A percentile compares a stretch with the other conserved stretches of the same genome.
Evolutionary conservation across 2,113 vertebrate genomes (phyloP).

Genomic region (Propithecus coquereli): DNA sequence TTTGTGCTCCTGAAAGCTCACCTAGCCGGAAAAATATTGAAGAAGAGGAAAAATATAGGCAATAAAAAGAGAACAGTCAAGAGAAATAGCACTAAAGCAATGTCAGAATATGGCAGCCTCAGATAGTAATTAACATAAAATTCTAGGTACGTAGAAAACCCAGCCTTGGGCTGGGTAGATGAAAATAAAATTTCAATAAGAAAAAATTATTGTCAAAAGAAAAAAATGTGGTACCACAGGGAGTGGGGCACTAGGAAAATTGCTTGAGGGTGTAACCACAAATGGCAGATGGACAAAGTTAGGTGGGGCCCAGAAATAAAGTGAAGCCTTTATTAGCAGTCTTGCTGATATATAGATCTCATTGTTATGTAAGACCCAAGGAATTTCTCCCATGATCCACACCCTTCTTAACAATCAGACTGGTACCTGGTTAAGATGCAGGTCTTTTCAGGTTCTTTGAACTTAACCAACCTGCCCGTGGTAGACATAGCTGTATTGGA

Average conservation of each 20-base stretch:
- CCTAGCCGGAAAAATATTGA: neutral
- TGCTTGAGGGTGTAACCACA: conserved; percentile 48
- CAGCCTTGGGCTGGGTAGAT: neutral
- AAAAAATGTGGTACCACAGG: conserved; percentile 50
- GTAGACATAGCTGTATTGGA: neutral
- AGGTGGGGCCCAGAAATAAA: conserved; percentile 68
- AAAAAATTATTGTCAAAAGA: conserved; percentile 40
- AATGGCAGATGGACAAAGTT: conserved; percentile 61
- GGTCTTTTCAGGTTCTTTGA: conserved; percentile 31
- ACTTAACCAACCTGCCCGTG: neutral
- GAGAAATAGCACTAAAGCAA: neutral
- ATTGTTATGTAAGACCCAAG: conserved; percentile 57
- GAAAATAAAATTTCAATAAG: conserved; percentile 46
- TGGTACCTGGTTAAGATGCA: conserved; percentile 39
- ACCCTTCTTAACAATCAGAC: conserved; percentile 37
- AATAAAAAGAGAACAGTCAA: neutral
- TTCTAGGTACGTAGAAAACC: neutral
- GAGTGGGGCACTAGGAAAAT: conserved; percentile 58
- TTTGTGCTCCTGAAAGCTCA: neutral
- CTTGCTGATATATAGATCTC: conserved; percentile 46
- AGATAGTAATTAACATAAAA: neutral
- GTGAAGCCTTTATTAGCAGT: conserved; percentile 56
- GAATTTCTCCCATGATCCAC: conserved; percentile 59
- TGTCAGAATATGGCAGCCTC: neutral
- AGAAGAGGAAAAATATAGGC: neutral